A percentile compares a stretch with the other conserved stretches of the same genome.
phyloP scores from a whole-genome alignment of 2,113 vertebrate species.

The Rana temporaria region DNA sequence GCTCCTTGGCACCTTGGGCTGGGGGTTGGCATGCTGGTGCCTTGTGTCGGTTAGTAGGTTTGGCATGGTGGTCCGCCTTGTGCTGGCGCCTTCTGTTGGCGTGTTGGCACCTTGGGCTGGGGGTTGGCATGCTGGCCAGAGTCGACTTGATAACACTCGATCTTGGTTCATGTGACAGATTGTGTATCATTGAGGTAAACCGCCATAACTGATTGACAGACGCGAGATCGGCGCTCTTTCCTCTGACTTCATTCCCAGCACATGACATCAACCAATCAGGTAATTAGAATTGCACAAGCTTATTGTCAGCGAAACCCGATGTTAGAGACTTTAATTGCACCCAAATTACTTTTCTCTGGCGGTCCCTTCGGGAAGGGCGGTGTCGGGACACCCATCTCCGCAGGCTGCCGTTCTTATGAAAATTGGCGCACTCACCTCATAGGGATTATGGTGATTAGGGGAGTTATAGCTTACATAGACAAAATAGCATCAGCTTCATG shows the following conservation, averaged over 20 bases:
- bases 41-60: too few species aligned
- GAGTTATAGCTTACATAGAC: slow-evolving; percentile 1
- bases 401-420: slow-evolving; percentile 28
- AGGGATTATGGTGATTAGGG: neutral
- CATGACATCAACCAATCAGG: neutral
- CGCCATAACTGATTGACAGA: too few species aligned
- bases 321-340: neutral
- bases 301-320: neutral
- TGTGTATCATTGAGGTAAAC: too few species aligned
- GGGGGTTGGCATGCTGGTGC: too few species aligned
- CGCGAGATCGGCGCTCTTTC: neutral
- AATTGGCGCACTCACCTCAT: neutral
- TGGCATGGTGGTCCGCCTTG: too few species aligned
- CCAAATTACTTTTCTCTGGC: neutral
- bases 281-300: neutral
- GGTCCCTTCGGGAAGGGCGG: slow-evolving; percentile 11
- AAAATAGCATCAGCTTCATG: neutral
- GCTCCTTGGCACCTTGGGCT: too few species aligned
- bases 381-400: neutral
- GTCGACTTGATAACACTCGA: too few species aligned
- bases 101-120: too few species aligned
- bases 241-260: neutral
- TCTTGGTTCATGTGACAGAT: too few species aligned
- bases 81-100: too few species aligned
- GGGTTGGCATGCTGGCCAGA: too few species aligned